Base-by-base conservation (phyloP, 2,888 invertebrate species). In the Apamea sordens region DNA sequence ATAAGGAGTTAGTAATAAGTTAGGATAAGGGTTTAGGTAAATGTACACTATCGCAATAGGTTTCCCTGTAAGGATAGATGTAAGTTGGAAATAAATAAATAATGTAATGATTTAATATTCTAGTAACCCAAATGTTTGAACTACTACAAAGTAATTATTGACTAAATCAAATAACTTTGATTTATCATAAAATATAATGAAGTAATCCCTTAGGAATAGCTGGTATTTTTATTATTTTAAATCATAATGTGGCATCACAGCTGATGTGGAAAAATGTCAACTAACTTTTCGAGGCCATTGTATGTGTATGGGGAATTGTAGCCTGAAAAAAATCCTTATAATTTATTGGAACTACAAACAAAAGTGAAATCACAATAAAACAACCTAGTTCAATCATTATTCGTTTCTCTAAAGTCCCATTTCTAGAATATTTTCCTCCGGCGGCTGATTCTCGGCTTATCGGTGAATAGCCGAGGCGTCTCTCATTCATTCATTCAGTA, bases 401-500 rank as follows among this genome's bases (percentile, higher is more conserved):
- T 67, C 64, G 18, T 64, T 59, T 47, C 32, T 65, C 28, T 56
- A 73, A 70, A 64, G 6, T 78, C 11, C 64, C 32, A 88, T 88
- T 88, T 82, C 56, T 68, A 63, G 76, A 61, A 50, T 77, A 81
- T 85, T 83, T 88, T 74, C 63, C 68, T 70, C 56, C 53, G 65
- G 63, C 64, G 47, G 73, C 69, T 79, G 78, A 84, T 75, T 83
- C 81, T 28, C 63, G 77, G 87, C 84, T 88, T 89, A 88, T 84
- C 85, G 72, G 69, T 78, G 85, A 82, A 88, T 80, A 85, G 85
- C 67, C 76, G 74, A 83, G 76, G 68, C 79, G 74, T n/a, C 72
- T 80, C 88, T 88, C 82, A 87, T 86, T 88, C 75, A n/a, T 86
- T 88, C 83, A 88, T 86, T 88, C 77, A 28, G 85, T 79, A 89